These are phyloP conservation scores for Hydriomena furcata DNA, from an alignment of 2,888 invertebrate genomes.

Conservation along the genomic window DNA sequence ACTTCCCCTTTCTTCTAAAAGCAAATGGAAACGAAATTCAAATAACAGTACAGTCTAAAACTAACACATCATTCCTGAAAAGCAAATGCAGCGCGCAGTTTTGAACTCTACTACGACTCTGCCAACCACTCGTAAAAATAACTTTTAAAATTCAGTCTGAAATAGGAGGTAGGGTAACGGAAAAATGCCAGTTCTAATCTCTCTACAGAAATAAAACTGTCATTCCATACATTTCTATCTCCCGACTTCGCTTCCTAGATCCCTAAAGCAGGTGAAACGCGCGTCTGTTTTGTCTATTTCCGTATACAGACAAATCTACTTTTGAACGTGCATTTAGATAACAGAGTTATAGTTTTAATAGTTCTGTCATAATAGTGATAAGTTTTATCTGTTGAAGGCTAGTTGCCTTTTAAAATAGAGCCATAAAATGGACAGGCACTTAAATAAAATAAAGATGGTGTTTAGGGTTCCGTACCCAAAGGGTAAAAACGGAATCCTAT, in stretches of 20 bases:
- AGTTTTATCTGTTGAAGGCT: conserved; percentile 24
- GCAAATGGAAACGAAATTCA: background rate
- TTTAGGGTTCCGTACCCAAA: no score
- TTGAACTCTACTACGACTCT: conserved; percentile 1
- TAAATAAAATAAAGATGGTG: no score
- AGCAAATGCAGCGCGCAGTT: background rate
- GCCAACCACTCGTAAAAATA: conserved; percentile 17
- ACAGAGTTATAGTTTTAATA: conserved; percentile 49
- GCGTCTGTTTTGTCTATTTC: conserved; percentile 56
- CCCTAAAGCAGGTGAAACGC: conserved; percentile 23
- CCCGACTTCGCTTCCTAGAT: conserved; percentile 41
- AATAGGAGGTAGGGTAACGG: conserved; percentile 12
- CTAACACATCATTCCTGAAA: background rate
- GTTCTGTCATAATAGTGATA: conserved; percentile 33
- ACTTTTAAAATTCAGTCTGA: conserved; percentile 11
- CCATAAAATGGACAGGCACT: conserved; percentile 3
- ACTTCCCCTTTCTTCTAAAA: background rate
- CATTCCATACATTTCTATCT: conserved; percentile 62
- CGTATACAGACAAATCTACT: conserved; percentile 61
- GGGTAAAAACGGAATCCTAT: no score
- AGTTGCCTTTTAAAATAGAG: conserved; percentile 9
- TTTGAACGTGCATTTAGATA: conserved; percentile 71
- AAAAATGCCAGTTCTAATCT: conserved; percentile 36
- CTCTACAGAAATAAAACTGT: conserved; percentile 62
- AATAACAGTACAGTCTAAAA: background rate